Evolutionary conservation across 2,888 invertebrate genomes (phyloP), one percentile per base, ranked within the genome.

Genomic region (Spodoptera exigua): DNA sequence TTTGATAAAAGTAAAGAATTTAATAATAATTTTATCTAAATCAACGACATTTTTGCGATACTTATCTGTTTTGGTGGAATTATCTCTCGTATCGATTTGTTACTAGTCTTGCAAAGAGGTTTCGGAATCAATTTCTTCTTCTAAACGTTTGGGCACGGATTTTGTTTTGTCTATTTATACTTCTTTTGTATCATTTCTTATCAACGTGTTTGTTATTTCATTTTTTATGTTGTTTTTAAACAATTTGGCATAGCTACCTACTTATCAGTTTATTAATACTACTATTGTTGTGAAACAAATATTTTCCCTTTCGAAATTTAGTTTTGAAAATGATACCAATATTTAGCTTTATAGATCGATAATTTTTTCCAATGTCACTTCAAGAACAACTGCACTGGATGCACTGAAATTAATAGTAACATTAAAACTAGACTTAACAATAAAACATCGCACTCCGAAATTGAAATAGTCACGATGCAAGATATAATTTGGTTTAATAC

Each of bases 401-500:
- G 13, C 34, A 18, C 17, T 66, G 13, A 32, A 16, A 44, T 18
- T 16, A 36, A 3, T 27, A 44, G 44, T 45, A 32, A 61, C 40
- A 34, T 18, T 3, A 12, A 27, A n/a, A 52, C 51, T n/a, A 37
- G 21, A n/a, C 5, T 69, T 40, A 16, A 17, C 39, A 65, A 14
- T 27, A 27, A 43, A 32, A 34, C 40, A 64, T 65, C 63, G 46
- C 18, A 44, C 41, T 67, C 61, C 44, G 46, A 59, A 60, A 61
- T 45, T 55, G 44, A 55, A 61, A 62, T 34, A 54, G 44, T 41
- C 56, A 27, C 48, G 45, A 43, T 48, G 48, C 36, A 37, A 32
- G 34, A 62, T 62, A 52, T 60, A 39, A 69, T 61, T 65, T 61
- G 41, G 27, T 58, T 71, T 72, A 74, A 78, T 75, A 61, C 64